These are phyloP conservation scores for Aplochiton taeniatus DNA, from an alignment of 2,797 vertebrate species.

Conservation along the genomic window DNA sequence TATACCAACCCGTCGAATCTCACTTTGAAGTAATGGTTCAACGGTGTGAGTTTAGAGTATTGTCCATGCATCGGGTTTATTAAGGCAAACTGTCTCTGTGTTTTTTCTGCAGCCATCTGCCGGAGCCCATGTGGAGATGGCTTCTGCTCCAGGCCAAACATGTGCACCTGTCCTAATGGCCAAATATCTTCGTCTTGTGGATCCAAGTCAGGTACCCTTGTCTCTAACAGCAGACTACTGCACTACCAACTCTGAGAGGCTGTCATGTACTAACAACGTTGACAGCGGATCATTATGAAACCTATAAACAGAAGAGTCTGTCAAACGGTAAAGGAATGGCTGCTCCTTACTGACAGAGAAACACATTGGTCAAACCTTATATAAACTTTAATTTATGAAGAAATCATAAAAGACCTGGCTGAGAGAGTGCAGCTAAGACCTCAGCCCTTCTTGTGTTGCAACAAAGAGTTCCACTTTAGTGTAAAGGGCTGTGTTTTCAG, in stretches of 20 bases:
- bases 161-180: conserved; percentile 96
- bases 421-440: conserved; percentile 16
- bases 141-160: conserved; percentile 98
- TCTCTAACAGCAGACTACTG: conserved; percentile 8
- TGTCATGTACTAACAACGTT: too few species aligned
- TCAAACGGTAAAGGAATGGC: too few species aligned
- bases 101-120: conserved; percentile 86
- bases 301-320: too few species aligned
- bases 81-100: not conserved
- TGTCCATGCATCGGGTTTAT: not conserved
- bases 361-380: conserved; percentile 4
- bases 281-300: too few species aligned
- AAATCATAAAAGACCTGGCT: conserved; percentile 14
- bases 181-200: conserved; percentile 93
- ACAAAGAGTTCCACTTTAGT: conserved; percentile 34
- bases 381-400: conserved; percentile 27
- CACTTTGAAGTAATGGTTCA: too few species aligned
- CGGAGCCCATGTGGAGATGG: conserved; percentile 97
- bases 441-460: conserved; percentile 20
- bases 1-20: too few species aligned
- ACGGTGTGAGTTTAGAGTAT: not conserved
- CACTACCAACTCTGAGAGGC: not conserved
- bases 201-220: conserved; percentile 89
- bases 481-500: conserved; percentile 12
- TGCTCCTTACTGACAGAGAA: not conserved